These are phyloP conservation scores for Platalea minor DNA, from an alignment of 2,797 vertebrate species.

Conservation along the genomic window DNA sequence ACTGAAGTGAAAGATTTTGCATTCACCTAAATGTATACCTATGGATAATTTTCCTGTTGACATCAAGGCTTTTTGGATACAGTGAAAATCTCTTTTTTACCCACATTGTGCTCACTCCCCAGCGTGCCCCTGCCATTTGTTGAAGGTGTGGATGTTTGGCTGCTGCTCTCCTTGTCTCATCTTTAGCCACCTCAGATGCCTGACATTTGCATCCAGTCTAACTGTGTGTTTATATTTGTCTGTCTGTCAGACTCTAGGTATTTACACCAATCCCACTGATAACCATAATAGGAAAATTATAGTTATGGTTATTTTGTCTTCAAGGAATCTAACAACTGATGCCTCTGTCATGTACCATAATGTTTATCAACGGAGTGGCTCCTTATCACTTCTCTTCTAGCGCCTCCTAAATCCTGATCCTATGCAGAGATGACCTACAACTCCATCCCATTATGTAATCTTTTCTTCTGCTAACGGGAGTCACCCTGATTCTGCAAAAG, in stretches of 20 bases:
- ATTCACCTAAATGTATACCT: neutral
- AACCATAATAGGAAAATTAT: neutral
- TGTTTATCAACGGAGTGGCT: neutral
- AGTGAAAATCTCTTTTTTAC: neutral
- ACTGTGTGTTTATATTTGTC: neutral
- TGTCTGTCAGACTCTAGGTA: neutral
- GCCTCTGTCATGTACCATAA: neutral
- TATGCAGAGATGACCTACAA: neutral
- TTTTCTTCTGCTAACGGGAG: neutral
- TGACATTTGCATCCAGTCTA: neutral
- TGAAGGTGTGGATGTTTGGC: neutral
- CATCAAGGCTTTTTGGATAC: neutral
- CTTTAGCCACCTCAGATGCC: neutral
- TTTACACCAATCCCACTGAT: neutral
- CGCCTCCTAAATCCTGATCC: neutral
- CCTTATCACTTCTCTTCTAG: neutral
- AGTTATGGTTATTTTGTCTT: neutral
- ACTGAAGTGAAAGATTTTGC: neutral
- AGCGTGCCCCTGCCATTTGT: accelerated
- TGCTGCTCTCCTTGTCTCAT: neutral
- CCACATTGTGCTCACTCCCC: too few species aligned
- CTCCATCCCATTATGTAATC: neutral
- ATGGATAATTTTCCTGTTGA: neutral
- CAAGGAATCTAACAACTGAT: neutral
- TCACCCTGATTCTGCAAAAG: neutral